Evolutionary conservation across 2,888 invertebrate genomes (phyloP).

Genomic region (Epistrophe eligans): DNA sequence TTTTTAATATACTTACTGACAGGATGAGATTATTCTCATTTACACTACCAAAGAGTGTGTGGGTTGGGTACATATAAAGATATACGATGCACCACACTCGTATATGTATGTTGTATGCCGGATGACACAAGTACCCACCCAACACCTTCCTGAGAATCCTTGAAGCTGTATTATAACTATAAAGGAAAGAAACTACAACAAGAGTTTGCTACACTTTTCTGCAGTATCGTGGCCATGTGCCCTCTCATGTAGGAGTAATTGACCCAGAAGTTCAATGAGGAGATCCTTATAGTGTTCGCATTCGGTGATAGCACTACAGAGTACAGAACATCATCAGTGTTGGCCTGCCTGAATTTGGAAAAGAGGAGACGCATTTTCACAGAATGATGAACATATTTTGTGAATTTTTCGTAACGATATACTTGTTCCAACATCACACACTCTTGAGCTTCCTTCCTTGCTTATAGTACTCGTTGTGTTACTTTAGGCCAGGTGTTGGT

Average conservation of each 20-base stretch:
- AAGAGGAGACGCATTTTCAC: constrained; percentile 11
- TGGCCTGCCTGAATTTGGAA: background rate
- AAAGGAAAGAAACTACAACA: constrained; percentile 8
- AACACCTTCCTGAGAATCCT: constrained; percentile 12
- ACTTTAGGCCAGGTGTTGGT: constrained; percentile 57
- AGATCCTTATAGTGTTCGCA: constrained; percentile 42
- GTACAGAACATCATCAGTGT: background rate
- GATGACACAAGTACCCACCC: constrained; percentile 29
- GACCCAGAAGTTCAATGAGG: constrained; percentile 69
- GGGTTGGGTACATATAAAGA: constrained; percentile 4
- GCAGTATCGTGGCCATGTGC: constrained; percentile 45
- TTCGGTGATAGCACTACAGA: background rate
- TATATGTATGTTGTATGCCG: background rate
- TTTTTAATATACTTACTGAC: constrained; percentile 27
- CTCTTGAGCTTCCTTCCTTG: constrained; percentile 4
- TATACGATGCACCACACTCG: background rate
- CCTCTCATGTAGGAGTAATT: constrained; percentile 61
- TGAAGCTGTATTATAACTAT: constrained; percentile 20
- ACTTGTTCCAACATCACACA: constrained; percentile 25
- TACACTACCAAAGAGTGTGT: constrained; percentile 8
- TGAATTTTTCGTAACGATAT: constrained; percentile 24
- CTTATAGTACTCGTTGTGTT: background rate
- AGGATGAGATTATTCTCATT: constrained; percentile 48
- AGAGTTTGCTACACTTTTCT: constrained; percentile 3
- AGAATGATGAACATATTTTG: constrained; percentile 23